phyloP scores from a whole-genome alignment of 2,888 invertebrate species.

The Sialis fuliginosa region DNA sequence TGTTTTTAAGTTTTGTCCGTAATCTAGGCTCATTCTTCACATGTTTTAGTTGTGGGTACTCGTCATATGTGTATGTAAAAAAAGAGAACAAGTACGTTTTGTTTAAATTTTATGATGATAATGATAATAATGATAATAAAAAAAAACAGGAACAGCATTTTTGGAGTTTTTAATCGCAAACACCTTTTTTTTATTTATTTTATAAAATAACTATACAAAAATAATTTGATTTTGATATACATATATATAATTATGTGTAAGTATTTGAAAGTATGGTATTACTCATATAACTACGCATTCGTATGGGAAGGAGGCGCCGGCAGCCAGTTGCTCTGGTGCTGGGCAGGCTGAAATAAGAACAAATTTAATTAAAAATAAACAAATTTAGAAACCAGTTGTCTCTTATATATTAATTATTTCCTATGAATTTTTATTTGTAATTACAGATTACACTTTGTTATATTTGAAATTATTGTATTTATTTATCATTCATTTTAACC shows the following conservation, averaged over 20 bases:
- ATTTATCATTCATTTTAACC: too few relatives aligned
- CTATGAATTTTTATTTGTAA: background rate
- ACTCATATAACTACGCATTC: conserved; percentile 51
- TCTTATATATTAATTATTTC: background rate
- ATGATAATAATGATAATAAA: background rate
- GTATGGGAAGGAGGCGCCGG: conserved; percentile 34
- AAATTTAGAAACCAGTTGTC: background rate
- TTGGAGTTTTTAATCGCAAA: background rate
- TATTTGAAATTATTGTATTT: too few relatives aligned
- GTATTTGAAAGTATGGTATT: background rate
- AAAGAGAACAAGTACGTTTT: background rate
- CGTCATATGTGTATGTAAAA: background rate
- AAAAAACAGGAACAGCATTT: background rate
- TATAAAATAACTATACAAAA: background rate
- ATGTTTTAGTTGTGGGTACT: conserved; percentile 1
- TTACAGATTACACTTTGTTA: too few relatives aligned
- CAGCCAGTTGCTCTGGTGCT: conserved; percentile 24
- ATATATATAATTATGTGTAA: background rate
- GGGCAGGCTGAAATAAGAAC: conserved; percentile 43
- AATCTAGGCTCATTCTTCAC: background rate
- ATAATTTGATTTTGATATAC: too few relatives aligned
- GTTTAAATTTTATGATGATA: background rate
- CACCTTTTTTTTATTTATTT: background rate
- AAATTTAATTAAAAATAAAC: background rate
- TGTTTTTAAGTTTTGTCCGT: too few relatives aligned